Conservation (phyloP, 1,140 invertebrate species). For the Oncopodura yosiiana region DNA sequence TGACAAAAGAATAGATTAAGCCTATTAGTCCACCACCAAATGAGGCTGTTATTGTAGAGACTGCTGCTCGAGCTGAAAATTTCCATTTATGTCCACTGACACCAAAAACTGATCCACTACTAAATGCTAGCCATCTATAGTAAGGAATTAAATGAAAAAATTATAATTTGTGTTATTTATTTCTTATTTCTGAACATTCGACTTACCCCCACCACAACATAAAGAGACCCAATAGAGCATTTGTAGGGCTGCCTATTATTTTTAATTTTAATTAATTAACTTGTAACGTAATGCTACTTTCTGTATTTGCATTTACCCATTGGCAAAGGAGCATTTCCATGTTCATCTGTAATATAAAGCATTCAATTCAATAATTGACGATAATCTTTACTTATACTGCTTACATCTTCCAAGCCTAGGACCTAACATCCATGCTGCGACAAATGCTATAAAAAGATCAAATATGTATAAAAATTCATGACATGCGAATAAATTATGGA, state of each 20-base stretch:
- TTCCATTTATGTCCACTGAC: constrained; percentile 46
- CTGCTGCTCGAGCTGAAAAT: constrained; percentile 46
- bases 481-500: too few relatives aligned
- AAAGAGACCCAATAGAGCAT: constrained; percentile 47
- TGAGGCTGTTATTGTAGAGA: constrained; percentile 45
- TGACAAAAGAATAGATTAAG: constrained; percentile 40
- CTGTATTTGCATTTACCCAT: too few relatives aligned
- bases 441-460: constrained; percentile 40
- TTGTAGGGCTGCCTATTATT: constrained; percentile 41
- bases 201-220: constrained; percentile 52
- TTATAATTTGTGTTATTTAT: too few relatives aligned
- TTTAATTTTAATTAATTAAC: not conserved
- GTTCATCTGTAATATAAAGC: constrained; percentile 40
- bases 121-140: not conserved
- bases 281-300: not conserved
- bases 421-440: constrained; percentile 47
- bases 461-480: too few relatives aligned
- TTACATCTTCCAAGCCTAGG: constrained; percentile 46
- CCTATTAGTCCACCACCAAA: constrained; percentile 46
- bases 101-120: constrained; percentile 40
- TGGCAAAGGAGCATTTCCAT: constrained; percentile 40
- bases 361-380: not conserved
- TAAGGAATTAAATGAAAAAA: too few relatives aligned
- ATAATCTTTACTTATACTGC: not conserved
- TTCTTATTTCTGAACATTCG: too few relatives aligned